These are phyloP conservation scores for Dromaius novaehollandiae DNA, from an alignment of 2,113 vertebrate genomes.

Conservation along the genomic window DNA sequence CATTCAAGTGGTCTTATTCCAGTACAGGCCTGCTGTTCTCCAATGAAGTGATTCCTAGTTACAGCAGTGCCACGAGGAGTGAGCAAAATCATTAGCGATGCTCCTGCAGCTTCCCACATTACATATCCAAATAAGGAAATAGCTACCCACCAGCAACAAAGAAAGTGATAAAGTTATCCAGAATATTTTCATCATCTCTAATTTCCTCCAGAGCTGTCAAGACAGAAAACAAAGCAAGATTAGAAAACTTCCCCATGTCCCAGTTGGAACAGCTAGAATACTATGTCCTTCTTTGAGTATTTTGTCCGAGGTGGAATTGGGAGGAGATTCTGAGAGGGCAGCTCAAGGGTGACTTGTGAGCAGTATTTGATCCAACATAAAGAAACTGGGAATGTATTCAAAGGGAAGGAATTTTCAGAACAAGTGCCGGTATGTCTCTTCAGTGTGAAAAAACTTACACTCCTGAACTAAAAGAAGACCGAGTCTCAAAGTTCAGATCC, in stretches of 20 bases:
- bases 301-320: rapidly evolving
- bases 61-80: not conserved
- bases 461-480: not conserved
- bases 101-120: not conserved
- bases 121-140: not conserved
- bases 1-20: not conserved
- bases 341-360: not conserved
- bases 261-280: not conserved
- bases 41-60: not conserved
- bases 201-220: constrained; percentile 78
- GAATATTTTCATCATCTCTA: constrained; percentile 84
- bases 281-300: not conserved
- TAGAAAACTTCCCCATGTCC: not conserved
- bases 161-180: constrained; percentile 95
- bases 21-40: not conserved
- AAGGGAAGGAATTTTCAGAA: not conserved
- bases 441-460: not conserved
- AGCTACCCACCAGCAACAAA: constrained; percentile 89
- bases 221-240: constrained; percentile 1
- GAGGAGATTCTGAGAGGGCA: not conserved
- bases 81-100: not conserved
- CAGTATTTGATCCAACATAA: not conserved
- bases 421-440: not conserved
- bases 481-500: not conserved
- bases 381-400: not conserved